Conservation (phyloP, 2,797 vertebrate genomes). For the Sebastes trivittatus region DNA sequence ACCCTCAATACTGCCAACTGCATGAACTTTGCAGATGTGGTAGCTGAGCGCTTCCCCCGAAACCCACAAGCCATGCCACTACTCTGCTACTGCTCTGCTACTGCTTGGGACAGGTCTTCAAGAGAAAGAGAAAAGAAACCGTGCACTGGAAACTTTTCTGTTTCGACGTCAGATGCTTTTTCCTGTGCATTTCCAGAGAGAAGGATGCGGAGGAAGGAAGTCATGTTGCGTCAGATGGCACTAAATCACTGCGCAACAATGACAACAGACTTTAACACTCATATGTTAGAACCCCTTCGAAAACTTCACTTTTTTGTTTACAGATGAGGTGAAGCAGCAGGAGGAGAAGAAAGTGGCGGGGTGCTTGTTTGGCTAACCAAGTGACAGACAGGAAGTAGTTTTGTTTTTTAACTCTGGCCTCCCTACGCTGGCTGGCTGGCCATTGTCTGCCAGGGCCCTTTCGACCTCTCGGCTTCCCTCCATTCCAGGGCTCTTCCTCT, state of each 20-base stretch:
- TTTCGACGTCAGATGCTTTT: constrained; percentile 56
- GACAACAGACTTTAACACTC: neutral
- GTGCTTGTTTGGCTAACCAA: constrained; percentile 34
- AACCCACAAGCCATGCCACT: constrained; percentile 5
- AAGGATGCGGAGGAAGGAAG: constrained; percentile 57
- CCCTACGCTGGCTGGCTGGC: constrained; percentile 46
- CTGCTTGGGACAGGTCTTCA: neutral
- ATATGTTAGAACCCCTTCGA: neutral
- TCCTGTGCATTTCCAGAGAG: constrained; percentile 64
- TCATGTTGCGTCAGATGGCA: constrained; percentile 26
- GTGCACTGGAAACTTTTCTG: constrained; percentile 40
- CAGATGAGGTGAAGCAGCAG: constrained; percentile 16
- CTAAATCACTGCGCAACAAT: constrained; percentile 55
- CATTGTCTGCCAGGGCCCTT: constrained; percentile 78
- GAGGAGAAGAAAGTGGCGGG: constrained; percentile 57
- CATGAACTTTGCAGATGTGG: neutral
- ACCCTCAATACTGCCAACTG: constrained; percentile 7
- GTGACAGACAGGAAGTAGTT: constrained; percentile 64
- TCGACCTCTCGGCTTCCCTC: constrained; percentile 77
- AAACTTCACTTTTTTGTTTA: constrained; percentile 6
- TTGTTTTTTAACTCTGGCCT: constrained; percentile 61
- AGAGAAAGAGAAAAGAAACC: neutral
- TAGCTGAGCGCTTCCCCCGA: constrained; percentile 1
- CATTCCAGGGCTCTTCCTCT: constrained; percentile 82
- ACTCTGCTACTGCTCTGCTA: neutral